Base-by-base conservation (phyloP, 2,113 vertebrate genomes). In the Tenrec ecaudatus region DNA sequence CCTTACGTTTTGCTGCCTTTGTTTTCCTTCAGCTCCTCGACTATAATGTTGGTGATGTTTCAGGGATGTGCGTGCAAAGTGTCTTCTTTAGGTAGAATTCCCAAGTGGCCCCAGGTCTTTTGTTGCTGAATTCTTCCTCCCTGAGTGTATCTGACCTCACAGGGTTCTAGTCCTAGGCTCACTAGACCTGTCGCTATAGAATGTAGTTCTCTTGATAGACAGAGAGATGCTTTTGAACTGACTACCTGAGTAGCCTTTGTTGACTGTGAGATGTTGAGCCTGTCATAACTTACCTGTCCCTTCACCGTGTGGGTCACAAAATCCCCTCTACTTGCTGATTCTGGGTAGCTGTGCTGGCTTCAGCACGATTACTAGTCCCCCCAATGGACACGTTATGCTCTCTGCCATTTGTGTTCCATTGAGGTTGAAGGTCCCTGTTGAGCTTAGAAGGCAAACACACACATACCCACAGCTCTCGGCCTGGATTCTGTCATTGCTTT, bases 331-430 rank as follows among this genome's bases (percentile, higher is more conserved):
- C 2, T 29, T 36, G 60, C 64, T 77, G 15, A 43, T 14, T 75
- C 23, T 9, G 16, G 53, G 5, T 0, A 8, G 12, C 17, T 2
- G 0, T 4, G 15, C 20, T 14, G 1, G 33, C n/a, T 3, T 3
- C 12, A 2, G 10, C 4, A 15, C 71, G 20, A 17, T 16, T 15
- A 25, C 47, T 15, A 0, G 62, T 62, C 33, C 11, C 23, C 53
- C 27, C 29, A 4, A 4, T 6, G 68, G 22, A 47, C 47, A 64
- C 71, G 33, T 29, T 62, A 5, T 0, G 0, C 68, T 31, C 25
- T 85, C 79, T 47, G 0, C 12, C 69, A 12, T 19, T 40, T 57
- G 33, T 79, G 36, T 85, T 60, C 84, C 53, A 38, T 1, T 17
- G 57, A 10, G 25, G n/a, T 66, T 38, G 16, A 23, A 82, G 43